These are phyloP conservation scores for Diploscapter pachys DNA, from an alignment of 1,140 invertebrate species.

Conservation along the genomic window DNA sequence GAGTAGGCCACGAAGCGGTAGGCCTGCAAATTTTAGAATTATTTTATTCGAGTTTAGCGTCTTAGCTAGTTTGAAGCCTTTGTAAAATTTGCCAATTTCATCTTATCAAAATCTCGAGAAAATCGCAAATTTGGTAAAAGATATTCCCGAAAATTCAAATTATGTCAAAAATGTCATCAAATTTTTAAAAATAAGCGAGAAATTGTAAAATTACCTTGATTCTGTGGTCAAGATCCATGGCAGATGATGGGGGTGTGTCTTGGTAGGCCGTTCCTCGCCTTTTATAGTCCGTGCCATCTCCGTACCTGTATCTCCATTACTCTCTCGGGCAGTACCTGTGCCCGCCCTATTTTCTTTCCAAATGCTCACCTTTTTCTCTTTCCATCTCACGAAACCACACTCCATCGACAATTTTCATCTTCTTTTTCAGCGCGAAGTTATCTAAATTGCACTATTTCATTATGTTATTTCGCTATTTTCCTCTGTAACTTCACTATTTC, in stretches of 20 bases:
- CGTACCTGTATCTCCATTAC: no score
- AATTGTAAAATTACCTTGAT: conserved; percentile 4
- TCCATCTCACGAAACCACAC: not conserved
- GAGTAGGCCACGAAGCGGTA: conserved; percentile 33
- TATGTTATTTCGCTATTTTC: not conserved
- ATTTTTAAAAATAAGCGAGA: not conserved
- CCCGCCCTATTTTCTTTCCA: conserved; percentile 1
- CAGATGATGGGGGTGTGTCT: conserved; percentile 1
- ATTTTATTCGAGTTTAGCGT: conserved; percentile 1
- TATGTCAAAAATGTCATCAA: no score
- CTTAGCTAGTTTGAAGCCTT: no score
- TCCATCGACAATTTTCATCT: not conserved
- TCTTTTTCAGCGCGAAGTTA: not conserved
- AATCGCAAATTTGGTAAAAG: no score
- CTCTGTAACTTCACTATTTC: not conserved
- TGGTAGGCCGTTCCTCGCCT: not conserved
- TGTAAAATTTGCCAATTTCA: no score
- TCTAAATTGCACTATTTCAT: not conserved
- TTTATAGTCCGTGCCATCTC: not conserved
- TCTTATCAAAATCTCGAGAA: no score
- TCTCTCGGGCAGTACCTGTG: not conserved
- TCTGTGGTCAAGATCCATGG: conserved; percentile 26
- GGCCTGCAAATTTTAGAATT: conserved; percentile 10
- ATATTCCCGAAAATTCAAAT: no score
- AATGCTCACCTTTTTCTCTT: not conserved